Evolutionary conservation across 2,113 vertebrate species (phyloP).

Genomic region (Pedetes capensis): DNA sequence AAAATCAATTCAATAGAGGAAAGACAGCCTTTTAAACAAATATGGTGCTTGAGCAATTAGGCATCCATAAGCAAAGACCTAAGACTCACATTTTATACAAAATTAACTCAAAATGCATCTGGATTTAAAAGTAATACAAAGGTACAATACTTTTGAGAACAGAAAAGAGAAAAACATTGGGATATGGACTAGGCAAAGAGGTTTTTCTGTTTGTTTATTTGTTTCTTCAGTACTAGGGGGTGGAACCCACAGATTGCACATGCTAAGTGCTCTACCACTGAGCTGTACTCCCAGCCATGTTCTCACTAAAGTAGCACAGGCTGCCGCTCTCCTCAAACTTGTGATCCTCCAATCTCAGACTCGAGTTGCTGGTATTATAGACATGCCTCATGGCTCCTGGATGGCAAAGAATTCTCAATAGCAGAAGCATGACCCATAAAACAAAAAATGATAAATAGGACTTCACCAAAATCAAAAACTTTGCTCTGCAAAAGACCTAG

Average conservation of each 20-base stretch:
- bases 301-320: too few relatives aligned
- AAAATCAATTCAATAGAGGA: not conserved
- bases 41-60: not conserved
- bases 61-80: not conserved
- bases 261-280: too few relatives aligned
- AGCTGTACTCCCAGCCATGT: too few relatives aligned
- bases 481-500: not conserved
- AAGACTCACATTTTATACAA: not conserved
- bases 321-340: too few relatives aligned
- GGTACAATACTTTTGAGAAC: not conserved
- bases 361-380: too few relatives aligned
- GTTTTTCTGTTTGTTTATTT: too few relatives aligned
- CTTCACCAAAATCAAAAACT: not conserved
- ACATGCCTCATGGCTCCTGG: too few relatives aligned
- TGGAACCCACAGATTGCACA: too few relatives aligned
- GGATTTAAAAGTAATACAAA: not conserved
- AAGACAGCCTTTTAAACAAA: not conserved
- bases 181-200: not conserved
- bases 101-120: not conserved
- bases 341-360: too few relatives aligned
- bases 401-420: not conserved
- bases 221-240: too few relatives aligned
- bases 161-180: not conserved
- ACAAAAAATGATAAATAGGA: not conserved
- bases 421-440: not conserved